These are phyloP conservation scores for Atethmia centrago DNA, from an alignment of 2,888 invertebrate genomes.

Conservation along the genomic window DNA sequence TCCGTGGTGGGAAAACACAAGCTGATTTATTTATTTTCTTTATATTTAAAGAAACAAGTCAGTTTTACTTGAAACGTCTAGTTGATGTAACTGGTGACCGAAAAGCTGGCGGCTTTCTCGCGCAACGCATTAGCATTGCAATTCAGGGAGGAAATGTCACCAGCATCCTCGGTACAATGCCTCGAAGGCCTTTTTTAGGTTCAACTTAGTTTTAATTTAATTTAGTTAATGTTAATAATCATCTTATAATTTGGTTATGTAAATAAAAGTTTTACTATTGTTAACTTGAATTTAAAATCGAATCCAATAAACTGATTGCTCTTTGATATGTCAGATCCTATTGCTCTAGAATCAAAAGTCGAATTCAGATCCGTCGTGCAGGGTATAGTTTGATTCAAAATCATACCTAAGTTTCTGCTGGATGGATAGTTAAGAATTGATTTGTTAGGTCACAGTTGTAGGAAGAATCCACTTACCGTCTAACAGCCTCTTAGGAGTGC, in stretches of 20 bases:
- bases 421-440: not conserved
- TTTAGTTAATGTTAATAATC: too few species aligned
- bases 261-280: not conserved
- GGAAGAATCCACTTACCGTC: slow-evolving; percentile 83
- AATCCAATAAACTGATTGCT: not conserved
- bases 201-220: too few species aligned
- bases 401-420: not conserved
- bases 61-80: too few species aligned
- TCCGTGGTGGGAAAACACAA: too few species aligned
- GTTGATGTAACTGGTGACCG: too few species aligned
- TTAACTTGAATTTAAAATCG: not conserved
- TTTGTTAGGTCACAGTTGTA: not conserved
- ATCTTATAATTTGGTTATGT: too few species aligned
- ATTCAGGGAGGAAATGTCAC: too few species aligned
- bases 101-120: too few species aligned
- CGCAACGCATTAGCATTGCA: too few species aligned
- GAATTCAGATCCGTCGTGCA: not conserved
- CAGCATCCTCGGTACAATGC: too few species aligned
- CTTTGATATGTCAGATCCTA: not conserved
- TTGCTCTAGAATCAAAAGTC: not conserved
- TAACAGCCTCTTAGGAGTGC: slow-evolving; percentile 93
- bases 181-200: too few species aligned
- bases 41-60: not conserved
- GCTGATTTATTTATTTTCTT: too few species aligned
- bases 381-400: not conserved